Evolutionary conservation across 2,113 vertebrate species (phyloP), one percentile per base, ranked within the genome.

Genomic region (Dipodomys spectabilis): DNA sequence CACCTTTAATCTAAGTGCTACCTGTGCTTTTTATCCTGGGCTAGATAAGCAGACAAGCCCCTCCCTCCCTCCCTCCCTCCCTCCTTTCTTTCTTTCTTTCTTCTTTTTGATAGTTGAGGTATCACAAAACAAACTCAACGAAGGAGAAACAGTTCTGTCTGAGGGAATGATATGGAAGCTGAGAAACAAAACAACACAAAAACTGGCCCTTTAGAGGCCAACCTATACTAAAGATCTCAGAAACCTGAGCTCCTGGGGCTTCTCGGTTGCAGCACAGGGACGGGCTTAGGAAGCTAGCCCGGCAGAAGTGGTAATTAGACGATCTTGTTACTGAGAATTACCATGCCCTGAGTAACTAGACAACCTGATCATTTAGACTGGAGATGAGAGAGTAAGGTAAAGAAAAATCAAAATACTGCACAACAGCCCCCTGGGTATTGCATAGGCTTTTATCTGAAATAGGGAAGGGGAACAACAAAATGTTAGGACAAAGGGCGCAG

Each of bases 31-130:
- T 62, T 45, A 45, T n/a, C 16, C 39, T 71, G 12, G 65, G 10
- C 1, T 16, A 53, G 16, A 60, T 6, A 8, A 1, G 8, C 20
- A 75, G 3, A 13, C 2, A n/a, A n/a, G 28, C 28, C 3, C 35
- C 19, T 39, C 22, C 3, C 4, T 8, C 39, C 5, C 39, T 39
- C 35, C 3, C 35, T 35, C 3, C 35, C 5, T 39, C 5, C 5
- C 5, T 39, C 6, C 39, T 6, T 39, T 39, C 39, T 6, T 39
- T 39, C 39, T 39, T 39, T 39, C 39, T 39, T 39, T 39, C 39
- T 39, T 64, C 44, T 71, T 57, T 28, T 27, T 20, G n/a, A 16
- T 25, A 2, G 62, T 35, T 69, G 67, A 39, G 22, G 12, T 5
- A 23, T 78, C 11, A 23, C 67, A 0, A 45, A 22, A n/a, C 13